phyloP scores from a whole-genome alignment of 2,888 invertebrate species.

The Pristionchus entomophagus region DNA sequence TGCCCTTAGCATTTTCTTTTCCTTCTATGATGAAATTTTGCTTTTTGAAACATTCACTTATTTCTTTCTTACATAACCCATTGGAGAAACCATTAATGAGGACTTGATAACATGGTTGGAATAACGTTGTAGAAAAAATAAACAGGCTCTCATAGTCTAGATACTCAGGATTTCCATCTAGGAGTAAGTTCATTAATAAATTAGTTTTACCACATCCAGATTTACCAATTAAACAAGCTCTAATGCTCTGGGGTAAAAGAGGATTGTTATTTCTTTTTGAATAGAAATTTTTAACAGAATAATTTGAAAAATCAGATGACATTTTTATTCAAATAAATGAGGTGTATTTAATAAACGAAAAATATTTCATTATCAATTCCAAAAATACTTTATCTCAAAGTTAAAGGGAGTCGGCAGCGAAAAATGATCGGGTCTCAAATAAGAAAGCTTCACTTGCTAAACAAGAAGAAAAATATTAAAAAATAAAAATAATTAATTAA shows the following conservation, averaged over 20 bases:
- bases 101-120: constrained; percentile 63
- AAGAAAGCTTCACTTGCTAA: too few relatives aligned
- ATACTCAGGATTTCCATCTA: constrained; percentile 51
- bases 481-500: too few relatives aligned
- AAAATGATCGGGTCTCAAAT: too few relatives aligned
- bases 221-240: constrained; percentile 66
- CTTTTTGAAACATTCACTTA: constrained; percentile 48
- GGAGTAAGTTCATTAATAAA: constrained; percentile 58
- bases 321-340: not conserved
- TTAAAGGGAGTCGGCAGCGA: too few relatives aligned
- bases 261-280: constrained; percentile 58
- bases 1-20: constrained; percentile 48
- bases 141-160: constrained; percentile 61
- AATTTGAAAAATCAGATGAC: constrained; percentile 45
- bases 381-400: too few relatives aligned
- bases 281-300: constrained; percentile 55
- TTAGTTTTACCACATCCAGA: constrained; percentile 64
- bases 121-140: constrained; percentile 52
- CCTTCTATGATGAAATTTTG: constrained; percentile 36
- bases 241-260: constrained; percentile 53
- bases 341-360: not conserved
- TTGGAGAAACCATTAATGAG: constrained; percentile 57
- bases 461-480: too few relatives aligned
- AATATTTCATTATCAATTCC: not conserved
- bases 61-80: constrained; percentile 61